Evolutionary conservation across 2,888 invertebrate genomes (phyloP).

Genomic region (Cephus pygmeus): DNA sequence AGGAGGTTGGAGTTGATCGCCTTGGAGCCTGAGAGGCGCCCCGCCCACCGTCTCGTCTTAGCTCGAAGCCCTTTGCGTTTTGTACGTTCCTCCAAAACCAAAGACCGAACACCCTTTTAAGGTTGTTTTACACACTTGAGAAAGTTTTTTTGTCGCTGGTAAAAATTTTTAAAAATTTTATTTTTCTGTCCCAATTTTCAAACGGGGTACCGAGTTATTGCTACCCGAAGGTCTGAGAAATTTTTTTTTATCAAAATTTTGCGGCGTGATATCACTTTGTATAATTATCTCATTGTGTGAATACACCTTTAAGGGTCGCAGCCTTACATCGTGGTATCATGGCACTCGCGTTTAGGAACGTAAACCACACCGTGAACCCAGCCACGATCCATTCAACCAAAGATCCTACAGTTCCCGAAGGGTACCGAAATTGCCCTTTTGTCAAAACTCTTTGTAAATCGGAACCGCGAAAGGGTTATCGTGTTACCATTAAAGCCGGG

Average conservation of each 20-base stretch:
- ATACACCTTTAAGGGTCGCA: constrained; percentile 24
- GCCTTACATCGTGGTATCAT: constrained; percentile 44
- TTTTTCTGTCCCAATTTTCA: rapidly evolving
- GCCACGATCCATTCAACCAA: constrained; percentile 43
- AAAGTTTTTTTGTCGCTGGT: neutral
- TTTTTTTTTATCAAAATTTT: neutral
- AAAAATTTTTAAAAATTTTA: neutral
- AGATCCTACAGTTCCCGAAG: constrained; percentile 27
- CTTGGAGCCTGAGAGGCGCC: constrained; percentile 65
- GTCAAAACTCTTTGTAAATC: constrained; percentile 50
- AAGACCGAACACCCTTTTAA: constrained; percentile 3
- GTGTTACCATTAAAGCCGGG: constrained; percentile 40
- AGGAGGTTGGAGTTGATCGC: constrained; percentile 65
- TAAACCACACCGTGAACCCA: constrained; percentile 43
- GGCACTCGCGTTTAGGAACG: constrained; percentile 30
- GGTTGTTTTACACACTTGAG: neutral
- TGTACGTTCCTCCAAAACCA: constrained; percentile 47
- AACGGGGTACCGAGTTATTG: neutral
- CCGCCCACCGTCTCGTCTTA: constrained; percentile 65
- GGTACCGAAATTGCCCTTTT: constrained; percentile 41
- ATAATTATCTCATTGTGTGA: neutral
- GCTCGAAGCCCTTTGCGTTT: constrained; percentile 57
- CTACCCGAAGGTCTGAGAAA: rapidly evolving
- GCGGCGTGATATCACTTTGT: neutral
- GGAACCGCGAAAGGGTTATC: constrained; percentile 48